Conservation (phyloP, 1,140 invertebrate species). For the Daktulosphaira vitifoliae region DNA sequence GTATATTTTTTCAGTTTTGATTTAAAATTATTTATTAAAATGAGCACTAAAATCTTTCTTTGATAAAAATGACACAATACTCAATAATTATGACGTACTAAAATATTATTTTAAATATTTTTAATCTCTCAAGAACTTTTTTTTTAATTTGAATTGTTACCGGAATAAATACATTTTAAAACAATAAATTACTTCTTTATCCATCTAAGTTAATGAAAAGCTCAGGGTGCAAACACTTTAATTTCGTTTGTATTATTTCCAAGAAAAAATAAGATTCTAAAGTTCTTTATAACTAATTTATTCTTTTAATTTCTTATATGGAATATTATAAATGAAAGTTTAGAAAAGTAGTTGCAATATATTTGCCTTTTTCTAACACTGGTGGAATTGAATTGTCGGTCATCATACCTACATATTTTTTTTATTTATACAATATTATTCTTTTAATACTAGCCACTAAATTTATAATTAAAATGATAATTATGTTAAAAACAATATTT, state of each 20-base stretch:
- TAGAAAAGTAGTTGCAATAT: too few species aligned
- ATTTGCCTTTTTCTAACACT: too few species aligned
- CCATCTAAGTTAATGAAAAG: not conserved
- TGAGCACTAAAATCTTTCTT: not conserved
- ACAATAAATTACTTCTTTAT: not conserved
- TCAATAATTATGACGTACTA: not conserved
- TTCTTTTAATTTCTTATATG: too few species aligned
- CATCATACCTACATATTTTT: too few species aligned
- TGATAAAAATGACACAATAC: not conserved
- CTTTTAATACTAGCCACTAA: too few species aligned
- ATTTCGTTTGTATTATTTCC: not conserved
- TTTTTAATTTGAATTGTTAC: not conserved
- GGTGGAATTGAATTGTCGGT: too few species aligned
- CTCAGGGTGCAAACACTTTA: not conserved
- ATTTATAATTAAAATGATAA: too few species aligned
- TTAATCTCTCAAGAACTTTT: not conserved
- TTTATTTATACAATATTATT: too few species aligned
- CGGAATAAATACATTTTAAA: slow-evolving; percentile 1
- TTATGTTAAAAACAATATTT: too few species aligned
- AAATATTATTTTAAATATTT: not conserved
- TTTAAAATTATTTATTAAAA: not conserved
- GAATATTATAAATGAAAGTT: too few species aligned
- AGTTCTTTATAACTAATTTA: too few species aligned
- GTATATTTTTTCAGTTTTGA: not conserved
- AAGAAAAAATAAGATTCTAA: not conserved